These are phyloP conservation scores for Chaetorhynchus papuensis DNA, from an alignment of 2,113 vertebrate species.

Conservation along the genomic window DNA sequence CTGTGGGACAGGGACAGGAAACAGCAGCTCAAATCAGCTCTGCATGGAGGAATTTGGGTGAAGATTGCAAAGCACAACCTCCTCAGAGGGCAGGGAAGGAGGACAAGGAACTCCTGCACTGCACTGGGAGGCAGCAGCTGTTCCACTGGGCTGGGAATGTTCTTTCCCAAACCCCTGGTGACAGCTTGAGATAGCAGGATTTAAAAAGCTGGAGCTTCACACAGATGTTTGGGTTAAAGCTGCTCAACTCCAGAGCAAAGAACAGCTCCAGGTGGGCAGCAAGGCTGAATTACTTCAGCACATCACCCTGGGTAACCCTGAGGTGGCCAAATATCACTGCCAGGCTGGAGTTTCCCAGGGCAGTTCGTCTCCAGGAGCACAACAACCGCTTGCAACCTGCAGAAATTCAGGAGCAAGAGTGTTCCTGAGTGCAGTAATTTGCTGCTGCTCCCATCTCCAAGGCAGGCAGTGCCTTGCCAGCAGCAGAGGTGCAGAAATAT, in stretches of 20 bases:
- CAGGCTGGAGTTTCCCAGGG: background rate
- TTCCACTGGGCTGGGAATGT: background rate
- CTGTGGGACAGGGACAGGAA: constrained; percentile 56
- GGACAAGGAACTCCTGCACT: background rate
- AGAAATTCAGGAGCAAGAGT: background rate
- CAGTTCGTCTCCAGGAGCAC: background rate
- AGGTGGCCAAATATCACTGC: background rate
- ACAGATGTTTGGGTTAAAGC: background rate
- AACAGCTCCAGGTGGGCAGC: background rate
- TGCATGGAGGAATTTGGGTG: fast-evolving
- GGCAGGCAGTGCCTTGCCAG: background rate
- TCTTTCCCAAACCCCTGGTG: background rate
- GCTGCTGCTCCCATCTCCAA: background rate
- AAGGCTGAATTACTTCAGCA: background rate
- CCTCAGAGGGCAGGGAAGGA: background rate
- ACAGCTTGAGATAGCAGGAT: fast-evolving
- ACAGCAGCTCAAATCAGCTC: background rate
- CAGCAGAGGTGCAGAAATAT: background rate
- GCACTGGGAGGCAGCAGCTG: background rate
- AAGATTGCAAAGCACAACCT: background rate
- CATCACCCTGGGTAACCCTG: background rate
- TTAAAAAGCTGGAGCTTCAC: background rate
- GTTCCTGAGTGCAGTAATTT: background rate
- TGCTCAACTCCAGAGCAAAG: background rate
- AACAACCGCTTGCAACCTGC: background rate